Percentiles rank a stretch among this genome's conserved stretches.
These are phyloP conservation scores for Acarapis woodi DNA, from an alignment of 1,140 invertebrate species.

Conservation along the genomic window DNA sequence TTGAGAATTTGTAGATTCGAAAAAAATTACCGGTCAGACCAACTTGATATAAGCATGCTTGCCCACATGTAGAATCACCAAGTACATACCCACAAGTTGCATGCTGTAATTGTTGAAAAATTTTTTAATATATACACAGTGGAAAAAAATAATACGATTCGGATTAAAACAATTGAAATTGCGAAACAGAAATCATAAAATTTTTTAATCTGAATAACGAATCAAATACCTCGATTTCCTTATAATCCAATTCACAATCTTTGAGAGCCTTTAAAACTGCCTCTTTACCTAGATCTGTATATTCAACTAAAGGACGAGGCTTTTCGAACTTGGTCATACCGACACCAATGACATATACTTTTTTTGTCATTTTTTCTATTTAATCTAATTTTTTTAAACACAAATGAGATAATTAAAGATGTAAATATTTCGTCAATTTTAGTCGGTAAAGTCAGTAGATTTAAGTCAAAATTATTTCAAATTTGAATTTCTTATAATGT, in stretches of 20 bases:
- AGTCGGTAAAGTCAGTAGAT: too few relatives aligned
- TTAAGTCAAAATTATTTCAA: too few relatives aligned
- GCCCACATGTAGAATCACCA: constrained; percentile 84
- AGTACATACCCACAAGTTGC: constrained; percentile 81
- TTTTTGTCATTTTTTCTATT: constrained; percentile 1
- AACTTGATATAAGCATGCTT: constrained; percentile 70
- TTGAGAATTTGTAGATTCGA: too few relatives aligned
- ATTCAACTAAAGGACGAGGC: constrained; percentile 47
- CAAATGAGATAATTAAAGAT: not conserved
- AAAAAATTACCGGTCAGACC: constrained; percentile 91
- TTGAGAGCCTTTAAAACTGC: constrained; percentile 57
- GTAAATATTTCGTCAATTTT: too few relatives aligned
- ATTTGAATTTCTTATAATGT: too few relatives aligned
- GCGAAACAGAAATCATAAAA: too few relatives aligned
- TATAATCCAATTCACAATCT: constrained; percentile 54
- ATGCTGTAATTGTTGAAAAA: too few relatives aligned
- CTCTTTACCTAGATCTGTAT: constrained; percentile 79
- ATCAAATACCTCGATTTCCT: constrained; percentile 45
- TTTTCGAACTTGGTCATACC: constrained; percentile 93
- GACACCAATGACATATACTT: constrained; percentile 74
- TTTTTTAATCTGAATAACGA: too few relatives aligned
- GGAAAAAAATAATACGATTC: too few relatives aligned
- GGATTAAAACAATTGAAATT: too few relatives aligned
- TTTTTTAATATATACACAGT: too few relatives aligned
- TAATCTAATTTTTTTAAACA: too few relatives aligned